phyloP scores from a whole-genome alignment of 2,113 vertebrate species.

The Mobula hypostoma region DNA sequence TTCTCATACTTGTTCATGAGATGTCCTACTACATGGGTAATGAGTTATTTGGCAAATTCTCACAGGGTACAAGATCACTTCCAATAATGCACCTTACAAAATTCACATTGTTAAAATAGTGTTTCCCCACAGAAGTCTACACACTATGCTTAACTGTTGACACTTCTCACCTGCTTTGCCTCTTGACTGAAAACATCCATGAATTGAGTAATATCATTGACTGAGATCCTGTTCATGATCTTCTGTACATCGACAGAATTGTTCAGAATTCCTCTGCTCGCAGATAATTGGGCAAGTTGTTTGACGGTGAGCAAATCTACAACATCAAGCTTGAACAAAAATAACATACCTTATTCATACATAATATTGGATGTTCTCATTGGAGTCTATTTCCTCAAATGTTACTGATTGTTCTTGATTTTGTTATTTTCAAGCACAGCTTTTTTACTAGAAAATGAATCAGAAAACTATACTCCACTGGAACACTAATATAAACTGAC shows the following conservation, averaged over 20 bases:
- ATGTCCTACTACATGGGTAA: not conserved
- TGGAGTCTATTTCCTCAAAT: not conserved
- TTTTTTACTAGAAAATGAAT: not conserved
- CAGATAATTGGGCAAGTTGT: constrained; percentile 16
- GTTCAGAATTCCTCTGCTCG: not conserved
- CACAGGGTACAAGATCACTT: not conserved
- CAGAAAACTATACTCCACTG: not conserved
- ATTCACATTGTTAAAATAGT: not conserved
- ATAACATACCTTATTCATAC: not conserved
- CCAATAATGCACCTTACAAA: not conserved
- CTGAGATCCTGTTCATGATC: not conserved
- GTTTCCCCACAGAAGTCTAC: not conserved
- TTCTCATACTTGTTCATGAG: no score
- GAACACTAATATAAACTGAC: not conserved
- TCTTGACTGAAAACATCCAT: constrained; percentile 23
- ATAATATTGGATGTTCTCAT: no score
- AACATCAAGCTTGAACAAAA: constrained; percentile 4
- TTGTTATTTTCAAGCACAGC: not conserved
- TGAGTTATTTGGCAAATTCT: not conserved
- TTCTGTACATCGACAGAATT: not conserved
- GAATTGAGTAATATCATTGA: not conserved
- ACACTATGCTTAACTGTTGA: not conserved
- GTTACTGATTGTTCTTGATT: not conserved
- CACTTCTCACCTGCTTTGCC: constrained; percentile 18
- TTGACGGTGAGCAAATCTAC: constrained; percentile 18